Conservation (phyloP, 2,888 invertebrate species). For the Perdita meconis region DNA sequence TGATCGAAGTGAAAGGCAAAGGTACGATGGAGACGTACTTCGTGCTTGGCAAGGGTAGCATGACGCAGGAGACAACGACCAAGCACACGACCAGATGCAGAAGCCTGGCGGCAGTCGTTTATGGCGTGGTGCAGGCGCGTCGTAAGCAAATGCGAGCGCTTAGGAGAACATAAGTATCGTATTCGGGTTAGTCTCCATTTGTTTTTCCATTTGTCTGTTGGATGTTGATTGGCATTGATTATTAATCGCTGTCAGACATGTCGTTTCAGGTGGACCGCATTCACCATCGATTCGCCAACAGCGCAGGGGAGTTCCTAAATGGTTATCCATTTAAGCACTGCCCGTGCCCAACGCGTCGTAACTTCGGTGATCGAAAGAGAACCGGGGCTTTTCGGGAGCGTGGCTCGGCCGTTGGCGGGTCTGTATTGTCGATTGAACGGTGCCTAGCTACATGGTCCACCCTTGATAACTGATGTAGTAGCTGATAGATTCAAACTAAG, state of each 20-base stretch:
- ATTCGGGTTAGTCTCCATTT: conserved; percentile 21
- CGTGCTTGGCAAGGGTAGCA: conserved; percentile 89
- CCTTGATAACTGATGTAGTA: conserved; percentile 1
- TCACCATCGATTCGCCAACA: background rate
- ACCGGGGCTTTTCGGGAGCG: background rate
- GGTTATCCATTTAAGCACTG: conserved; percentile 2
- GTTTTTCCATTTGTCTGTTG: background rate
- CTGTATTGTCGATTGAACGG: conserved; percentile 33
- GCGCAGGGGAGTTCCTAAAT: background rate
- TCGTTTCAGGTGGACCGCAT: background rate
- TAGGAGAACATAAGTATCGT: conserved; percentile 71
- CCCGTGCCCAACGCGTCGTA: background rate
- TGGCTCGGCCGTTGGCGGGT: background rate
- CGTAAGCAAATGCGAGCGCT: conserved; percentile 87
- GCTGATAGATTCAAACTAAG: conserved; percentile 8
- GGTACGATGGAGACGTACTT: conserved; percentile 98
- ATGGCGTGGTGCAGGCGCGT: conserved; percentile 94
- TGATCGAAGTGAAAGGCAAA: conserved; percentile 96
- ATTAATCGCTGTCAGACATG: background rate
- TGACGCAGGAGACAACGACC: conserved; percentile 86
- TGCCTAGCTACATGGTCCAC: conserved; percentile 49
- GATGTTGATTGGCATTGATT: background rate
- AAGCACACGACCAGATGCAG: conserved; percentile 90
- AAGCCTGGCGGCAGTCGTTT: conserved; percentile 94
- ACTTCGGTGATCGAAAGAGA: background rate